Percentiles rank a stretch among this genome's conserved stretches.
These are phyloP conservation scores for Pimpla rufipes DNA, from an alignment of 2,888 invertebrate species.

Conservation along the genomic window DNA sequence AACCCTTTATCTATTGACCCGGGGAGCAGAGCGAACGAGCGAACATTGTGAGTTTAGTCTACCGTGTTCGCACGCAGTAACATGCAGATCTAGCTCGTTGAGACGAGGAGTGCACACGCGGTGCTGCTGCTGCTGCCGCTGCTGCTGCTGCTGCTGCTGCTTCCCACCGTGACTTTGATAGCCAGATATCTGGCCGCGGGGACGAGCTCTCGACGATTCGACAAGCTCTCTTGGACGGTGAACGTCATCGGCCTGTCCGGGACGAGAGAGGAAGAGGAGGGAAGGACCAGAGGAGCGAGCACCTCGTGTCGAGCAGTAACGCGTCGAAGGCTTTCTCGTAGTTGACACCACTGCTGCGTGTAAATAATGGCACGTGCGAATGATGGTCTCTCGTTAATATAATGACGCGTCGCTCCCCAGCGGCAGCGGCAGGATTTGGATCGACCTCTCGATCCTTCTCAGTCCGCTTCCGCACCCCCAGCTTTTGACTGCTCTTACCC, in stretches of 20 bases:
- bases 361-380: slow-evolving; percentile 74
- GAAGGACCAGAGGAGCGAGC: neutral
- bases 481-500: slow-evolving; percentile 44
- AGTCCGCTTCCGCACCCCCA: slow-evolving; percentile 16
- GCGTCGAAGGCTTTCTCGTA: slow-evolving; percentile 74
- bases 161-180: slow-evolving; percentile 57
- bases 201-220: slow-evolving; percentile 65
- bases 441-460: slow-evolving; percentile 45
- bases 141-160: slow-evolving; percentile 1
- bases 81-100: slow-evolving; percentile 47
- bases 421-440: slow-evolving; percentile 29
- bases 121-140: neutral
- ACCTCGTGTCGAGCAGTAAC: slow-evolving; percentile 59
- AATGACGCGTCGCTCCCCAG: slow-evolving; percentile 66
- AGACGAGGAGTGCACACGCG: slow-evolving; percentile 39
- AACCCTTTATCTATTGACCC: neutral
- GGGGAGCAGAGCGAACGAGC: slow-evolving; percentile 23
- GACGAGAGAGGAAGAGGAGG: neutral
- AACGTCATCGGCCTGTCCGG: slow-evolving; percentile 45
- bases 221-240: slow-evolving; percentile 64
- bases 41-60: slow-evolving; percentile 32
- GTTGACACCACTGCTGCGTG: slow-evolving; percentile 71
- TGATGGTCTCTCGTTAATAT: slow-evolving; percentile 73
- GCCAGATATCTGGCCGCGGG: slow-evolving; percentile 58
- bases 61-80: slow-evolving; percentile 58